Evolutionary conservation across 2,888 invertebrate species (phyloP), one percentile per base, ranked within the genome.

Genomic region (Drosophila acutilabella): DNA sequence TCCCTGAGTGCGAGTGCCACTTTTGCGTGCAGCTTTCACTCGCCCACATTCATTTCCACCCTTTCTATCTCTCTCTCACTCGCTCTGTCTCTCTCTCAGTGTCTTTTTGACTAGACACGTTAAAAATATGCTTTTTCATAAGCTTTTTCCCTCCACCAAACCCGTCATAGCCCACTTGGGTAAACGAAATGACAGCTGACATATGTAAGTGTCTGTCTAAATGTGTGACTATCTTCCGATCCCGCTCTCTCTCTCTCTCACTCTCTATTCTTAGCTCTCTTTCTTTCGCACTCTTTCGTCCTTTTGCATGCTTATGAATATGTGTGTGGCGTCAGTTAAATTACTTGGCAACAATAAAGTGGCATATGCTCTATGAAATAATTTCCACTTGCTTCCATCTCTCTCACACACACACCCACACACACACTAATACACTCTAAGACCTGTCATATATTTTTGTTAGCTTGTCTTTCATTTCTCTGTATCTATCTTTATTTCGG

Each of bases 321-420:
- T 48, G 54, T 48, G 41, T 67, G 57, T 62, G 52, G 59, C 71
- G 78, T 78, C 80, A 83, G 89, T 90, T 90, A 88, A 90, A 89
- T 89, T 86, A 89, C 88, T 90, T 86, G 83, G 80, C 78, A 84
- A 89, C 89, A 86, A 86, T 90, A 89, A 89, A 89, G 88, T 89
- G 88, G 77, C 85, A 74, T 74, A 45, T 67, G 67, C 74, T 71
- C 72, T 77, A 68, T 80, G 75, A 78, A 78, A 86, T 78, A 76
- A 86, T 88, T 83, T 88, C 42, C 41, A 50, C 38, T 52, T 48
- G n/a, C 38, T 48, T 18, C 51, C 14, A 45, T 57, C 47, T 47
- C 54, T 57, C 36, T 36, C 36, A 6, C 40, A 36, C 58, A 14
- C 53, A 26, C 53, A 6, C 23, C 6, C 23, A 62, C 59, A 26